Evolutionary conservation across 2,888 invertebrate species (phyloP).

Genomic region (Euphydryas editha): DNA sequence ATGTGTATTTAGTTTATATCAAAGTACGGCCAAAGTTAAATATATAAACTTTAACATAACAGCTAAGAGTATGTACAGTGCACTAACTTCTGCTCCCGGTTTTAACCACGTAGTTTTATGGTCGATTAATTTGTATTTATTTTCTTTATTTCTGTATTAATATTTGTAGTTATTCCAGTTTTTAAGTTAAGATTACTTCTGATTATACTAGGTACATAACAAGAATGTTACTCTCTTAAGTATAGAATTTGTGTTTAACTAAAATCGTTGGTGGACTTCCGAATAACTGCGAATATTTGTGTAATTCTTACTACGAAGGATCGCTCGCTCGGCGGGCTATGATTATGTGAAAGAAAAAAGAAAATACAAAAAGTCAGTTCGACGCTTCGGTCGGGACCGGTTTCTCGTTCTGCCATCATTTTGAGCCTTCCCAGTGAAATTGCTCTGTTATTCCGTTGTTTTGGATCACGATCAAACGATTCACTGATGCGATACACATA

Average conservation of each 20-base stretch:
- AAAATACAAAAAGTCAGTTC: conserved; percentile 43
- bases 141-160: no score
- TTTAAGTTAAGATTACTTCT: no score
- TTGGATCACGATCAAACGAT: conserved; percentile 27
- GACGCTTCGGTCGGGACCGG: conserved; percentile 37
- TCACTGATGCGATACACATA: conserved; percentile 22
- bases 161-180: no score
- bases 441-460: conserved; percentile 35
- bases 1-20: not conserved
- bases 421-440: conserved; percentile 38
- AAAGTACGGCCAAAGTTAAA: no score
- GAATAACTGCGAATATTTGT: conserved; percentile 18
- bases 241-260: not conserved
- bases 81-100: no score
- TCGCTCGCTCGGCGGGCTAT: conserved; percentile 27
- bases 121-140: no score
- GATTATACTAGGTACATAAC: no score
- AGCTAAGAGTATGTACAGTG: no score
- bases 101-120: no score
- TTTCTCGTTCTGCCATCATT: conserved; percentile 34
- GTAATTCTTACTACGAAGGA: conserved; percentile 12
- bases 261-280: not conserved
- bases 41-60: no score
- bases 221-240: not conserved
- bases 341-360: conserved; percentile 46